Base-by-base conservation (phyloP, 2,888 invertebrate genomes). In the Molanna angustata region DNA sequence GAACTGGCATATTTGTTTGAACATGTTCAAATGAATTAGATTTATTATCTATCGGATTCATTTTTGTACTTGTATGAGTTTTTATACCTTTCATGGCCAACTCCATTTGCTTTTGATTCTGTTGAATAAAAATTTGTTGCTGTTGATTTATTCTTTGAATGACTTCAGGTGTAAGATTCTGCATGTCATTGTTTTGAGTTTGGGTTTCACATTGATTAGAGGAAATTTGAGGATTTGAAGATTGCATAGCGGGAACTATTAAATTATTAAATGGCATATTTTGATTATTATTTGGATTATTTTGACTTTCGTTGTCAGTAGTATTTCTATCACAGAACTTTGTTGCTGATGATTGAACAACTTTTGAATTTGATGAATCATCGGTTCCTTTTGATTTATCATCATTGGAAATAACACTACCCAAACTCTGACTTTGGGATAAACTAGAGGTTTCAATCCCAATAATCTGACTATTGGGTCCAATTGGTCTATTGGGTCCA, bases 391-490 rank as follows among this genome's bases (percentile, higher is more conserved):
- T 52, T 20, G 7, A 20, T 48, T 50, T 58, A 11, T 46, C 47
- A 33, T 45, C 52, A 33, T 51, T 53, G n/a, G 50, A 43, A 7
- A 44, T 21, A n/a, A 58, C 49, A 42, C 45, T 54, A 27, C 54
- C 58, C 44, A 58, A 22, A 22, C 56, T 58, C 19, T 58, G 58
- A 45, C 56, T 58, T 18, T 54, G 44, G 9, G 54, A 47, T 27
- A 58, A 56, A 39, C 52, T 54, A 9, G 56, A 51, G 21, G 77
- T 76, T 62, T 81, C 80, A 6, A 82, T 73, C 31, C 80, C 80
- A 50, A 82, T 80, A 43, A 82, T 72, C 20, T 82, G 82, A 37
- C 82, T 82, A 59, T 80, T 80, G 1, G 80, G 78, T 6, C 80
- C 80, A 52, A 81, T 65, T 31, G 82, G 65, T 55, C 71, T 71